Conservation (phyloP, 2,113 vertebrate species). For the Mastomys coucha region DNA sequence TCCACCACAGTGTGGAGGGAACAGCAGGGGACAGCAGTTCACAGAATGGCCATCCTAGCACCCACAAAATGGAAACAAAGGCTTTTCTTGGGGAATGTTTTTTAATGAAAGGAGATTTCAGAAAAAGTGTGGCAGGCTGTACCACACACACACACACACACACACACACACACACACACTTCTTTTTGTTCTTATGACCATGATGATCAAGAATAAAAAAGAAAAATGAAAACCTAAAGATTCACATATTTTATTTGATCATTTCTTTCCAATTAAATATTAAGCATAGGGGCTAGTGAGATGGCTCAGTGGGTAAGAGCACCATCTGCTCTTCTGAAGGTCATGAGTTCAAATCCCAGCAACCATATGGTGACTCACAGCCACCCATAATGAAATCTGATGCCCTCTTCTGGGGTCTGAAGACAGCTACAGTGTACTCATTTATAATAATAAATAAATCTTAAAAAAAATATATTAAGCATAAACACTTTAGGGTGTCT, state of each 20-base stretch:
- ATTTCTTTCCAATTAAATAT: conserved; percentile 66
- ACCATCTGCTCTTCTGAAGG: too few relatives aligned
- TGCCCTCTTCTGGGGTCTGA: too few relatives aligned
- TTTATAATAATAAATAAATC: too few relatives aligned
- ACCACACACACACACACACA: not conserved
- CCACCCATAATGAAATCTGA: too few relatives aligned
- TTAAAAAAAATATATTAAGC: too few relatives aligned
- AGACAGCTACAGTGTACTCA: too few relatives aligned
- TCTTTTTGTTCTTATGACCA: not conserved
- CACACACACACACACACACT: not conserved
- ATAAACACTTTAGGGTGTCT: conserved; percentile 64
- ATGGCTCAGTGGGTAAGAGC: too few relatives aligned
- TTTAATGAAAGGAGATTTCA: conserved; percentile 24
- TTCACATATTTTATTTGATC: not conserved
- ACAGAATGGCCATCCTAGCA: not conserved
- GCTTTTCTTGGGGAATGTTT: not conserved
- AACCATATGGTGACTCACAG: too few relatives aligned
- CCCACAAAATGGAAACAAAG: not conserved
- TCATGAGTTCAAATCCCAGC: too few relatives aligned
- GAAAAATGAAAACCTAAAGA: conserved; percentile 31
- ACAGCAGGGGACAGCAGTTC: not conserved
- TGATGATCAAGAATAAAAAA: not conserved
- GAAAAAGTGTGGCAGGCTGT: not conserved
- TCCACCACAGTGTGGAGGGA: not conserved
- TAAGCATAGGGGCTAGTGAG: too few relatives aligned